Percentiles rank a stretch among this genome's conserved stretches.
Evolutionary conservation across 2,888 invertebrate species (phyloP).

Genomic region (Lithophane ornitopus): DNA sequence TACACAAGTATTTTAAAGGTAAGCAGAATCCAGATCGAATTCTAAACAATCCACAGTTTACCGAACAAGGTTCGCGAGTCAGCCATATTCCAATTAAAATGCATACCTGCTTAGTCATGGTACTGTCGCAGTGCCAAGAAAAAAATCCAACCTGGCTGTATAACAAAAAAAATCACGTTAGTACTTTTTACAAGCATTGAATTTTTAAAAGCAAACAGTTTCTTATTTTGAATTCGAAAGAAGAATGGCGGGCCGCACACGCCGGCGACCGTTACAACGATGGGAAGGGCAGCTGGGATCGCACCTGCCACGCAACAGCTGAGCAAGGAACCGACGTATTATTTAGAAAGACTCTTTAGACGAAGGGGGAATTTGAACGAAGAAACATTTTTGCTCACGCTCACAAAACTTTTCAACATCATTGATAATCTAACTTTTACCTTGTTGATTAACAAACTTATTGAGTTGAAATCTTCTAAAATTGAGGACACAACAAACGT

Average conservation of each 20-base stretch:
- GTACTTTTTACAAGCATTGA: constrained; percentile 31
- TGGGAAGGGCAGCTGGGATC: constrained; percentile 71
- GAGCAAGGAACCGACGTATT: constrained; percentile 59
- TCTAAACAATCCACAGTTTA: constrained; percentile 54
- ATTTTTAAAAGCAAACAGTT: constrained; percentile 45
- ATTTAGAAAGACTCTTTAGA: constrained; percentile 43
- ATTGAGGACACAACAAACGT: constrained; percentile 5
- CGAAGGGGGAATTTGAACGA: constrained; percentile 46
- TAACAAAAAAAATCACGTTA: constrained; percentile 14
- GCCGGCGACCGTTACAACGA: constrained; percentile 70
- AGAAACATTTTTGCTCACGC: constrained; percentile 36
- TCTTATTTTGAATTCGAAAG: constrained; percentile 30
- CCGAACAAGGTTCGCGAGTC: constrained; percentile 44
- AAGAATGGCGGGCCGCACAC: constrained; percentile 59
- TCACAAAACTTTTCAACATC: constrained; percentile 7
- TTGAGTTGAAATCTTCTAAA: neutral
- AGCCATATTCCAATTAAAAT: constrained; percentile 66
- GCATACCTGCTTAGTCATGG: constrained; percentile 63
- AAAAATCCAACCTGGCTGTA: constrained; percentile 17
- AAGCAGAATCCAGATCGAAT: constrained; percentile 36
- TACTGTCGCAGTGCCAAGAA: constrained; percentile 49
- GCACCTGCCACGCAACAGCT: constrained; percentile 74
- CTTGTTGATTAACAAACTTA: constrained; percentile 3
- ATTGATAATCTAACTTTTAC: constrained; percentile 1
- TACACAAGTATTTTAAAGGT: constrained; percentile 41